Evolutionary conservation across 2,888 invertebrate genomes (phyloP).

Genomic region (Lepidocyrtoides sp.): DNA sequence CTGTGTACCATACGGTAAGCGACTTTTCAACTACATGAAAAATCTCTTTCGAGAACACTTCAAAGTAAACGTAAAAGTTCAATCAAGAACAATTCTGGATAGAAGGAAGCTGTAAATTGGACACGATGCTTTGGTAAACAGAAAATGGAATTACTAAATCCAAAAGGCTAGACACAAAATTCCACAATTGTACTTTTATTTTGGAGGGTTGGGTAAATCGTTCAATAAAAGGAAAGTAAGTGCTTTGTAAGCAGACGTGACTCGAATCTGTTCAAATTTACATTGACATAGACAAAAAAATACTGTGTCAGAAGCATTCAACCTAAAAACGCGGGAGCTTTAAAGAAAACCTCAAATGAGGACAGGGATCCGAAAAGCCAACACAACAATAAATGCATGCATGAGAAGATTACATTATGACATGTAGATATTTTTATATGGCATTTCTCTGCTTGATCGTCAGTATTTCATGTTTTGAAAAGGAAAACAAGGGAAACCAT

Average conservation of each 20-base stretch:
- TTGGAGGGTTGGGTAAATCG: too few relatives aligned
- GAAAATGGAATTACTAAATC: too few relatives aligned
- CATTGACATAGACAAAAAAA: neutral
- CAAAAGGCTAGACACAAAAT: too few relatives aligned
- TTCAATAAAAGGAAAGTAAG: too few relatives aligned
- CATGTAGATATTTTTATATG: neutral
- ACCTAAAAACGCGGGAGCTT: slow-evolving; percentile 5
- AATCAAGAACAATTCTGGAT: too few relatives aligned
- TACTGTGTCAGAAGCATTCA: slow-evolving; percentile 12
- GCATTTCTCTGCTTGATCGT: neutral
- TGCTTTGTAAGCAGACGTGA: neutral
- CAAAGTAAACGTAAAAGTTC: too few relatives aligned
- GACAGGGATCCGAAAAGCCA: slow-evolving; percentile 51
- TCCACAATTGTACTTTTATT: too few relatives aligned
- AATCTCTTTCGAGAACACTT: too few relatives aligned
- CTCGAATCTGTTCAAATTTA: neutral
- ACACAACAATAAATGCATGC: slow-evolving; percentile 37
- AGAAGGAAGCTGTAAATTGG: too few relatives aligned
- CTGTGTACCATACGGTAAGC: too few relatives aligned
- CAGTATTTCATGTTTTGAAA: neutral
- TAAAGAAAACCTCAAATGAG: slow-evolving; percentile 38
- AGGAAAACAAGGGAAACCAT: neutral
- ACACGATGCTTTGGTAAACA: too few relatives aligned
- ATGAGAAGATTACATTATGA: neutral
- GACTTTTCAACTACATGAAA: too few relatives aligned